Evolutionary conservation across 2,113 vertebrate genomes (phyloP), one percentile per base, ranked within the genome.

Genomic region (Damaliscus lunatus): DNA sequence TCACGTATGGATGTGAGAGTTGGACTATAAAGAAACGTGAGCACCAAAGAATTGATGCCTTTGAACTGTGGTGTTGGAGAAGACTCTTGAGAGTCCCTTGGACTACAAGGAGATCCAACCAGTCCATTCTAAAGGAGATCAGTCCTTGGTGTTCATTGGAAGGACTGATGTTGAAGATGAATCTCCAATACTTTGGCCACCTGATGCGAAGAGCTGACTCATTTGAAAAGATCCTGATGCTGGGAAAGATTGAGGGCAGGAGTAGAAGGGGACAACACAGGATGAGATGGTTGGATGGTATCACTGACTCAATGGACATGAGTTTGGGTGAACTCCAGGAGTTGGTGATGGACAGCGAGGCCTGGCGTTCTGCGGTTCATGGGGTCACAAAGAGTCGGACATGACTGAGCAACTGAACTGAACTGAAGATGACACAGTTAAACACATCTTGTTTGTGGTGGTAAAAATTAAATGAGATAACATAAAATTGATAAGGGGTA

Each of bases 361-460:
- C n/a, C 64, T 36, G n/a, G 64, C 0, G 0, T 36, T 11, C n/a
- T 71, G 4, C 0, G 9, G 9, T 71, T 11, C n/a, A 36, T 23
- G 19, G 2, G 17, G n/a, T 36, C 17, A 36, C 17, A 71, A 71
- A 71, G 19, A 71, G 64, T 36, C 4, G 0, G n/a, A 36, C 64
- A 71, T 1, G 19, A 36, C 9, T 36, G 64, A 71, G 64, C 9
- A 10, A 67, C 16, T 67, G 62, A n/a, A 67, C 33, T 36, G 33
- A 67, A 71, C 64, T 71, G n/a, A 71, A 36, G 64, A 71, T 36
- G 64, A 82, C n/a, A 78, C 90, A 82, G 59, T 88, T 50, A 53
- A 94, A 82, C 64, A 86, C 52, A 71, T 78, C 4, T 25, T 7
- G 13, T 43, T 74, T 88, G 31, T 46, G 17, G 8, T 57, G 48